phyloP scores from a whole-genome alignment of 2,113 vertebrate species.

The Butorides virescens region DNA sequence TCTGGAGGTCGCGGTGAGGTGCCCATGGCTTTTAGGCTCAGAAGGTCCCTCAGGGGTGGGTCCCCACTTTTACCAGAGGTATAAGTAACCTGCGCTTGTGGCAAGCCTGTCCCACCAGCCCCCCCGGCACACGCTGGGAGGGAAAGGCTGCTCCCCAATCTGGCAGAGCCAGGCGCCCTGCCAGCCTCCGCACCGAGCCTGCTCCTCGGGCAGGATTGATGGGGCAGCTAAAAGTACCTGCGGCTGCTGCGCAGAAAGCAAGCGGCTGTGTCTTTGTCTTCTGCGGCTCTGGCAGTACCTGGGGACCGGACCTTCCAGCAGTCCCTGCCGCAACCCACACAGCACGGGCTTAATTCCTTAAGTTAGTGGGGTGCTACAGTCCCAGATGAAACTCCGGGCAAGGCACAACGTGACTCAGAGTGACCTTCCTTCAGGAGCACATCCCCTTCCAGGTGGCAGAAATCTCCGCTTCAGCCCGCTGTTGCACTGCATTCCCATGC shows the following conservation, averaged over 20 bases:
- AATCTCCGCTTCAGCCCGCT: not conserved
- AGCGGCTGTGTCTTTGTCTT: not conserved
- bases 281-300: not conserved
- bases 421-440: not conserved
- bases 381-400: not conserved
- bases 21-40: not conserved
- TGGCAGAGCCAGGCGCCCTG: not conserved
- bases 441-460: not conserved
- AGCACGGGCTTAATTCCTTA: not conserved
- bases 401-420: not conserved
- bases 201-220: not conserved
- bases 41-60: not conserved
- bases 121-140: not conserved
- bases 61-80: not conserved
- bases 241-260: not conserved
- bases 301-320: not conserved
- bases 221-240: not conserved
- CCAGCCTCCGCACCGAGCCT: accelerated
- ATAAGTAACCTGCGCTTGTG: no score
- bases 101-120: not conserved
- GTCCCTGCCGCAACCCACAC: not conserved
- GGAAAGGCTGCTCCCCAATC: not conserved
- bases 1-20: no score
- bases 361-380: not conserved
- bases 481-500: not conserved